Percentiles rank a stretch among this genome's conserved stretches.
phyloP scores from a whole-genome alignment of 1,140 invertebrate species.

The Tetramorium alpestre region DNA sequence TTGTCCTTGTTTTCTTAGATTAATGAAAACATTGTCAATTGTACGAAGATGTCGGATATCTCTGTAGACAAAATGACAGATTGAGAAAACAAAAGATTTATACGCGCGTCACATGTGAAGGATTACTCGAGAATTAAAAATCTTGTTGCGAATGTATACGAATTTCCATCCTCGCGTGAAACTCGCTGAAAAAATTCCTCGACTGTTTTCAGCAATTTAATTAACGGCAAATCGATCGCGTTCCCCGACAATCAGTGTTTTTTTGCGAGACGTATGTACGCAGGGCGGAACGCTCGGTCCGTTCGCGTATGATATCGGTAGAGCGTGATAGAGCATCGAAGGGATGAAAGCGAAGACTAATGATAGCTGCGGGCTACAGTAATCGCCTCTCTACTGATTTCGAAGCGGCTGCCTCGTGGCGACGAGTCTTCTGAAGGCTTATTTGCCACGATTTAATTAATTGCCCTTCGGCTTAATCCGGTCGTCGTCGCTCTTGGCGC shows the following conservation, averaged over 20 bases:
- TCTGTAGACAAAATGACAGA: neutral
- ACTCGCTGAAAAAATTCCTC: conserved; percentile 4
- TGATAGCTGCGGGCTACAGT: conserved; percentile 68
- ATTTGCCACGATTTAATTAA: conserved; percentile 74
- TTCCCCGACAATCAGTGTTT: conserved; percentile 12
- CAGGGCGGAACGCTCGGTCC: conserved; percentile 15
- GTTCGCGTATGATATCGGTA: conserved; percentile 50
- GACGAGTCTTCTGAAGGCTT: conserved; percentile 72
- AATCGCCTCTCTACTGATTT: conserved; percentile 69
- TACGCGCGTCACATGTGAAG: neutral
- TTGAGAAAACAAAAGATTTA: neutral
- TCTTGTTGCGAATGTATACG: neutral
- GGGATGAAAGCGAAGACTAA: conserved; percentile 70
- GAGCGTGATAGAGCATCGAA: conserved; percentile 47
- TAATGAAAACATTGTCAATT: neutral
- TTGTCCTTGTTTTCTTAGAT: neutral
- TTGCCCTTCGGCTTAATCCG: conserved; percentile 69
- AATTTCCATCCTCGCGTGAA: neutral
- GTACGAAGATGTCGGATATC: neutral
- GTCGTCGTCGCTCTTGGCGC: neutral
- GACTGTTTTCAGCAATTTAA: neutral
- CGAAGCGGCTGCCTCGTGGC: conserved; percentile 65
- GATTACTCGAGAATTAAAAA: neutral
- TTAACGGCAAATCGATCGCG: conserved; percentile 20
- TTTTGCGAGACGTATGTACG: conserved; percentile 17